A percentile compares a stretch with the other conserved stretches of the same genome.
phyloP scores from a whole-genome alignment of 2,888 invertebrate species.

The Ochlodes sylvanus region DNA sequence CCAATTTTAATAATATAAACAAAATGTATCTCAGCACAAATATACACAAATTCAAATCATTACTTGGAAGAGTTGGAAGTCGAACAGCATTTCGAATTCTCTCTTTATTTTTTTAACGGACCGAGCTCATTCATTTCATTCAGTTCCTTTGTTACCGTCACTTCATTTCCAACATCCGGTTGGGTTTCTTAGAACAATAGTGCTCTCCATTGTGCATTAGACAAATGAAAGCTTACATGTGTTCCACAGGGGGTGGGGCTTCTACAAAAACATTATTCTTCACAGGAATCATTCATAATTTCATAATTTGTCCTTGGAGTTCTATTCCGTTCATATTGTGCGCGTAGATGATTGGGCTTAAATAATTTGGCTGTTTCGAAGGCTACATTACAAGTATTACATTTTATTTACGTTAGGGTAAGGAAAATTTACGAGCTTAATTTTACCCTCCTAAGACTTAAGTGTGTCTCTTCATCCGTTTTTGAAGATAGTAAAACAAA shows the following conservation, averaged over 20 bases:
- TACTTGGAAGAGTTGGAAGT: too few species aligned
- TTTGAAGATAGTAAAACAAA: too few species aligned
- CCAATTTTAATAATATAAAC: too few species aligned
- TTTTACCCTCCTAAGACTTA: background rate
- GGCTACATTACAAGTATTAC: background rate
- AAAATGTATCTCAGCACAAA: too few species aligned
- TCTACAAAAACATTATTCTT: background rate
- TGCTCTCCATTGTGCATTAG: background rate
- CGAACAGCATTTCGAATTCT: too few species aligned
- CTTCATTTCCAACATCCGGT: background rate
- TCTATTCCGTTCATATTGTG: background rate
- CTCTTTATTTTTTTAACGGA: too few species aligned
- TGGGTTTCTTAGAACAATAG: background rate
- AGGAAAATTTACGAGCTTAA: background rate
- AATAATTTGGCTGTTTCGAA: background rate
- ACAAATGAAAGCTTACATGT: background rate
- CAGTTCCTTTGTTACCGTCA: background rate
- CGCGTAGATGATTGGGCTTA: background rate
- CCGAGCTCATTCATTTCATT: background rate
- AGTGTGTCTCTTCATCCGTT: background rate
- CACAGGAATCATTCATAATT: background rate
- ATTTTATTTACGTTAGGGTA: background rate
- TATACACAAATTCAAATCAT: too few species aligned
- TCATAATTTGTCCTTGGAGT: slow-evolving; percentile 4
- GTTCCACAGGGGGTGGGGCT: background rate